Conservation (phyloP, 1,140 invertebrate genomes). For the Agrilus planipennis region DNA sequence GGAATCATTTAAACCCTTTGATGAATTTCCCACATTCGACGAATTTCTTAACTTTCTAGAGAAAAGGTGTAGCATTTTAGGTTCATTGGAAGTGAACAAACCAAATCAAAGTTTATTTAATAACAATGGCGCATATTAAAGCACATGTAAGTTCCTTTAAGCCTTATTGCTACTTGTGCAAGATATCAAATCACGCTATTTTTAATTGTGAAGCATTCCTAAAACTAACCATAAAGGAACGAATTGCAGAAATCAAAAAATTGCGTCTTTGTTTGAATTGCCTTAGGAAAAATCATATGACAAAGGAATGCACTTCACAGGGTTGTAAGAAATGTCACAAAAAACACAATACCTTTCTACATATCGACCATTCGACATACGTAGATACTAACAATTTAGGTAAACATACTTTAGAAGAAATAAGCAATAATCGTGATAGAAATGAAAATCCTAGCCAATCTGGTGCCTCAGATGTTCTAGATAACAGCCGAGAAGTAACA, state of each 20-base stretch:
- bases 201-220: neutral
- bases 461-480: neutral
- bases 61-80: no score
- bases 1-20: no score
- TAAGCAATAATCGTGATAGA: neutral
- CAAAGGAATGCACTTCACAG: neutral
- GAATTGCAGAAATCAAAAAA: slow-evolving; percentile 1
- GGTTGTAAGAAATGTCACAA: neutral
- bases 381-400: neutral
- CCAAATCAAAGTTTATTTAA: no score
- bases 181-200: slow-evolving; percentile 5
- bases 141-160: no score
- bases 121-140: no score
- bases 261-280: slow-evolving; percentile 5
- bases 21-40: no score
- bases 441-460: neutral
- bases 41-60: no score
- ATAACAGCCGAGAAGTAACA: neutral
- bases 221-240: neutral
- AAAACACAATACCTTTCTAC: slow-evolving; percentile 5
- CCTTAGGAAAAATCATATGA: slow-evolving; percentile 3
- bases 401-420: neutral
- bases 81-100: no score
- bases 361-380: neutral
- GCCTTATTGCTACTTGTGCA: no score